These are phyloP conservation scores for Chloropsis cyanopogon DNA, from an alignment of 2,113 vertebrate species.

Conservation along the genomic window DNA sequence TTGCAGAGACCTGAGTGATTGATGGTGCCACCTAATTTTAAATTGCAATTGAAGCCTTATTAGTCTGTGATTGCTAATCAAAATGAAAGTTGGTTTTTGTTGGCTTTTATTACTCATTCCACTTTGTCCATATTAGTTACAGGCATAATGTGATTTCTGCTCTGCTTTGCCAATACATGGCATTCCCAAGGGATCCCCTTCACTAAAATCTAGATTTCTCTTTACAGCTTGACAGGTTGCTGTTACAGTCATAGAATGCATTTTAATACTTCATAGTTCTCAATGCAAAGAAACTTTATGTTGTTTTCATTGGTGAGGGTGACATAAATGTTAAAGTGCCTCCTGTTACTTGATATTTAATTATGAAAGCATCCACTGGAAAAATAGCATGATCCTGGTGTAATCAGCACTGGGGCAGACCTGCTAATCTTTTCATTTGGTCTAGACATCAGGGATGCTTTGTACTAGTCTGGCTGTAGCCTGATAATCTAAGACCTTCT, in stretches of 20 bases:
- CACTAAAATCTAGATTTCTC: neutral
- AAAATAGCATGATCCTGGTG: neutral
- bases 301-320: slow-evolving; percentile 23
- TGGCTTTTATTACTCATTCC: slow-evolving; percentile 23
- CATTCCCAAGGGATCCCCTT: neutral
- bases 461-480: slow-evolving; percentile 8
- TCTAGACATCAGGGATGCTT: slow-evolving; percentile 49
- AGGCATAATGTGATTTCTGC: neutral
- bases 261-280: neutral
- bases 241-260: neutral
- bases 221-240: neutral
- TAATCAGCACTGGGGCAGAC: slow-evolving; percentile 17
- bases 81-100: neutral
- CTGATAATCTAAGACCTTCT: slow-evolving; percentile 28
- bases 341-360: slow-evolving; percentile 40
- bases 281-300: neutral
- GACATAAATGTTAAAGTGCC: slow-evolving; percentile 11
- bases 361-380: slow-evolving; percentile 41
- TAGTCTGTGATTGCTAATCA: neutral
- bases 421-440: slow-evolving; percentile 43
- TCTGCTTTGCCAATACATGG: neutral
- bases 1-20: neutral
- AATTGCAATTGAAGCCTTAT: slow-evolving; percentile 3
- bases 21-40: neutral
- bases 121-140: slow-evolving; percentile 15